Base-by-base conservation (phyloP, 2,797 vertebrate genomes). In the Hippocampus kuda region DNA sequence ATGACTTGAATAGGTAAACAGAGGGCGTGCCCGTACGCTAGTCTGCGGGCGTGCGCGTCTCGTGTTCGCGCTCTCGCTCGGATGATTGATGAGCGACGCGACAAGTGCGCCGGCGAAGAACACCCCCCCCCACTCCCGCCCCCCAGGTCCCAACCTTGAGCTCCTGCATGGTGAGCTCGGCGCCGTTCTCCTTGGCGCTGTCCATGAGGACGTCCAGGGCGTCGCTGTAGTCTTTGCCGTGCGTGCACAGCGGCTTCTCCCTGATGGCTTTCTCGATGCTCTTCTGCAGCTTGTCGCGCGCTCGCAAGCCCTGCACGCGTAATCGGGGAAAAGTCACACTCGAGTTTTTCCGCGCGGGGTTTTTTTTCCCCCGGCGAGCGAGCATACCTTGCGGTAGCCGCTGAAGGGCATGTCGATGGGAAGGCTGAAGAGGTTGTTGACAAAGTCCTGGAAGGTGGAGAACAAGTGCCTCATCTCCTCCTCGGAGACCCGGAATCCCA, bases 131-230 rank as follows among this genome's bases (percentile, higher is more conserved):
- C 30, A 0, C 0, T 3, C 46, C 51, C n/a, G n/a, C 30, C 2
- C 30, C 46, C 51, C 15, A n/a, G 38, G 22, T 27, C 65, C 78
- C 77, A 85, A 99, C 97, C 96, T 98, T 98, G 61, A 99, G 90
- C 67, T 99, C 96, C 84, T 98, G 97, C 96, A 98, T 99, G 78
- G 92, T 96, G 77, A 99, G 91, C 83, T 98, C 95, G 4, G 93
- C 90, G 72, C 94, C 94, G 0, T 98, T 94, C 78, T 99, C 96
- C 65, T 95, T 96, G 73, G 94, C 95, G 0, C 97, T 99, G 79
- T 95, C 93, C 4, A 98, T 93, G 83, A 99, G 92, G 72, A 98
- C 93, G 70, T 99, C 97, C 83, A 99, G 81, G 0, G 97, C 97
- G 0, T 99, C 96, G 0, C 90, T 89, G 5, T 98, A 99, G 80